These are phyloP conservation scores for Stenolophus ochropezus DNA, from an alignment of 2,888 invertebrate genomes.

Conservation along the genomic window DNA sequence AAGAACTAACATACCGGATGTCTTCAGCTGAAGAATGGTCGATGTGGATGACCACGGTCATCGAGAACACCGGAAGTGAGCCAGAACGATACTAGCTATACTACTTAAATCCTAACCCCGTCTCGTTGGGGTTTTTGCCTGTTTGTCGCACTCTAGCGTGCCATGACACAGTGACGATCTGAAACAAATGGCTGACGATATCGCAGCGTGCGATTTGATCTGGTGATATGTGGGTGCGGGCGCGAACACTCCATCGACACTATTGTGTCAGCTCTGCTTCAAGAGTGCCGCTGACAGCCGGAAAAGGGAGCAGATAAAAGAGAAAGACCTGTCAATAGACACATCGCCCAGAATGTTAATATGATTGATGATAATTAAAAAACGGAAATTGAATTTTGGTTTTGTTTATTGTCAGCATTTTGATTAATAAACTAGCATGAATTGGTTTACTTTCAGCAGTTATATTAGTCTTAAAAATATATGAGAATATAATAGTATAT, in stretches of 20 bases:
- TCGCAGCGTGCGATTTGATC: conserved; percentile 49
- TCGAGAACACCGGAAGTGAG: no score
- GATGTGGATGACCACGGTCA: no score
- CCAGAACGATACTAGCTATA: no score
- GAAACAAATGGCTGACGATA: conserved; percentile 56
- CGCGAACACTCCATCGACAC: conserved; percentile 47
- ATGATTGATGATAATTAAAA: not conserved
- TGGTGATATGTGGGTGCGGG: conserved; percentile 51
- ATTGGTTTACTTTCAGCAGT: no score
- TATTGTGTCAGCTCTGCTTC: conserved; percentile 49
- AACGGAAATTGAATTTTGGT: not conserved
- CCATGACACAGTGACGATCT: conserved; percentile 18
- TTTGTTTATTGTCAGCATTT: not conserved
- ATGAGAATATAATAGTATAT: no score
- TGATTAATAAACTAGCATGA: not conserved
- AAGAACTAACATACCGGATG: no score
- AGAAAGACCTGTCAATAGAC: not conserved
- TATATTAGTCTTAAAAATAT: no score
- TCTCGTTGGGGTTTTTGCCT: no score
- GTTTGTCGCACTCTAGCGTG: not conserved
- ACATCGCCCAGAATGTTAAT: not conserved
- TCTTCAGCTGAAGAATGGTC: no score
- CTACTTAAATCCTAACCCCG: no score
- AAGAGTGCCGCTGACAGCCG: not conserved
- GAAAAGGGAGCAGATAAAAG: not conserved